Percentiles rank a stretch among this genome's conserved stretches.
Conservation (phyloP, 2,113 vertebrate genomes). For the Callospermophilus lateralis region DNA sequence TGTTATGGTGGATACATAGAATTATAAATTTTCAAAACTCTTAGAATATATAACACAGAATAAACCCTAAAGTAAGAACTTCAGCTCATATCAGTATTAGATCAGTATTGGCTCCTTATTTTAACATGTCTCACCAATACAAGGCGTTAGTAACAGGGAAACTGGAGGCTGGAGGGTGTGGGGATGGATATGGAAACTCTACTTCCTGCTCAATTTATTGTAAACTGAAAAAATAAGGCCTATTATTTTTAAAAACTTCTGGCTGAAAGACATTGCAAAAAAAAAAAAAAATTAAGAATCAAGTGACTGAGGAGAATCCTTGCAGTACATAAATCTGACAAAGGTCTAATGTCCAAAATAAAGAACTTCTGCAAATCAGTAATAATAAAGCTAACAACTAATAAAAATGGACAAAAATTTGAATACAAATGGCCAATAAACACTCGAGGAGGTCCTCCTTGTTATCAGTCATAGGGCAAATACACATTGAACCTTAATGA, state of each 20-base stretch:
- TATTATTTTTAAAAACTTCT: background rate
- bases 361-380: background rate
- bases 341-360: conserved; percentile 7
- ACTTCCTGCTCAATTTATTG: background rate
- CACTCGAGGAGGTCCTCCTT: background rate
- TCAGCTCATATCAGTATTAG: background rate
- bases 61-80: background rate
- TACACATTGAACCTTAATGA: background rate
- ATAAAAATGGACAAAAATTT: conserved; percentile 23
- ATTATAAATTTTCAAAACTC: background rate
- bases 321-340: conserved; percentile 1
- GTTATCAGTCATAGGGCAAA: background rate
- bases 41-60: background rate
- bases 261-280: background rate
- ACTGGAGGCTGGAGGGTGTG: background rate
- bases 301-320: background rate
- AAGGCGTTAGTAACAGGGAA: background rate
- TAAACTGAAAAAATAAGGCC: background rate
- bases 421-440: background rate
- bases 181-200: background rate
- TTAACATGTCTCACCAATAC: background rate
- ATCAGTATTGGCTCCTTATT: background rate
- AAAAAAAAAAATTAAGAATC: background rate
- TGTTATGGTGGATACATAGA: background rate
- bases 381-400: background rate